These are phyloP conservation scores for Ceratothoa steindachneri DNA, from an alignment of 2,888 invertebrate genomes.

Conservation along the genomic window DNA sequence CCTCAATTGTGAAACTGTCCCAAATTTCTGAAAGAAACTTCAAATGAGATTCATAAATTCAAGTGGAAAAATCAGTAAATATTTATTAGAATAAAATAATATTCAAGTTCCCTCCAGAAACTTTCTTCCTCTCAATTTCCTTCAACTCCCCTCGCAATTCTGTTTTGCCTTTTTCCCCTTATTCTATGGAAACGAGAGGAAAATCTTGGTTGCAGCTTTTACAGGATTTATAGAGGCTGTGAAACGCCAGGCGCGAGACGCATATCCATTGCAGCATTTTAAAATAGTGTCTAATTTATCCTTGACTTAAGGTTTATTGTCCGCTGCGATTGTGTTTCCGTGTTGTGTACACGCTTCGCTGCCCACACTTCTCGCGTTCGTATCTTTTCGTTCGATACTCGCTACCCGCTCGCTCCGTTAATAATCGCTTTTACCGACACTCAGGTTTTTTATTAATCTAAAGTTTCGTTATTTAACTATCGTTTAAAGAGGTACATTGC, in stretches of 20 bases:
- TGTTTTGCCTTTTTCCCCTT: background rate
- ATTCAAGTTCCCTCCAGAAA: background rate
- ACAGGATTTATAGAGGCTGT: slow-evolving; percentile 34
- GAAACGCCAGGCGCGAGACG: slow-evolving; percentile 27
- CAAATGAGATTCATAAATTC: no score
- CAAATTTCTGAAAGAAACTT: no score
- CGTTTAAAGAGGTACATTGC: no score
- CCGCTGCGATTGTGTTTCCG: slow-evolving; percentile 43
- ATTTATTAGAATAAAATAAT: background rate
- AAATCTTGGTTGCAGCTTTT: slow-evolving; percentile 22
- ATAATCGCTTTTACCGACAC: background rate
- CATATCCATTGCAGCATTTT: slow-evolving; percentile 43
- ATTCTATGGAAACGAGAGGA: slow-evolving; percentile 3
- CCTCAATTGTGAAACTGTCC: no score
- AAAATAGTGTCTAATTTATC: slow-evolving; percentile 43
- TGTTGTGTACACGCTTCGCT: slow-evolving; percentile 38
- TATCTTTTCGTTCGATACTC: background rate
- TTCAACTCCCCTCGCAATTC: background rate
- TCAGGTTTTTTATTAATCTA: background rate
- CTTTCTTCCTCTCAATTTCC: background rate
- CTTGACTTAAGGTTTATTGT: slow-evolving; percentile 40
- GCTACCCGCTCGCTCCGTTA: no score
- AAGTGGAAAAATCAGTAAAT: background rate
- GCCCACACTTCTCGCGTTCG: slow-evolving; percentile 30
- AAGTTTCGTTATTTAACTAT: background rate